These are phyloP conservation scores for Hypercompe scribonia DNA, from an alignment of 2,888 invertebrate species.

Conservation along the genomic window DNA sequence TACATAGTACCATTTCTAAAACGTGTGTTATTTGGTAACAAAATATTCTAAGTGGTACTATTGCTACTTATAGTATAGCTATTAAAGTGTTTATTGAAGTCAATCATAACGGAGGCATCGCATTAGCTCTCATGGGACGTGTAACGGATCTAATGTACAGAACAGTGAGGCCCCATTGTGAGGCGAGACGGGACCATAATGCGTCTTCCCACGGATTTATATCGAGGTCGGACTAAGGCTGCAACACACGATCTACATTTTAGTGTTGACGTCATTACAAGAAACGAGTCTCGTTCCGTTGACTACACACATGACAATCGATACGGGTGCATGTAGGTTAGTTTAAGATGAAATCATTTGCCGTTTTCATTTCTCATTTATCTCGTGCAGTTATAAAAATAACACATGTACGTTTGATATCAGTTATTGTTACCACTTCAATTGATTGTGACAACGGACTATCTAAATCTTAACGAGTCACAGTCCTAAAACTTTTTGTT, in stretches of 20 bases:
- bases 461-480: neutral
- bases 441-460: neutral
- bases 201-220: slow-evolving; percentile 73
- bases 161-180: slow-evolving; percentile 52
- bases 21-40: neutral
- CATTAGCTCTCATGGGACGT: slow-evolving; percentile 53
- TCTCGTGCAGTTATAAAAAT: neutral
- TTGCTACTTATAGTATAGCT: slow-evolving; percentile 18
- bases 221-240: slow-evolving; percentile 65
- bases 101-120: slow-evolving; percentile 51
- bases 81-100: slow-evolving; percentile 41
- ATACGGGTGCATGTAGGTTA: slow-evolving; percentile 12
- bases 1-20: neutral
- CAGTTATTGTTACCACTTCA: neutral
- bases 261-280: slow-evolving; percentile 24
- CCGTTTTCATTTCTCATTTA: neutral
- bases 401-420: neutral
- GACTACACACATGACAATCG: slow-evolving; percentile 21
- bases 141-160: slow-evolving; percentile 45
- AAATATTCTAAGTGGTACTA: neutral
- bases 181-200: slow-evolving; percentile 55
- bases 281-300: slow-evolving; percentile 13
- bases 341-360: slow-evolving; percentile 7
- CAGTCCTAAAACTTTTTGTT: neutral
- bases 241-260: slow-evolving; percentile 46